phyloP scores from a whole-genome alignment of 2,888 invertebrate species.

The Drosophila lacicola region DNA sequence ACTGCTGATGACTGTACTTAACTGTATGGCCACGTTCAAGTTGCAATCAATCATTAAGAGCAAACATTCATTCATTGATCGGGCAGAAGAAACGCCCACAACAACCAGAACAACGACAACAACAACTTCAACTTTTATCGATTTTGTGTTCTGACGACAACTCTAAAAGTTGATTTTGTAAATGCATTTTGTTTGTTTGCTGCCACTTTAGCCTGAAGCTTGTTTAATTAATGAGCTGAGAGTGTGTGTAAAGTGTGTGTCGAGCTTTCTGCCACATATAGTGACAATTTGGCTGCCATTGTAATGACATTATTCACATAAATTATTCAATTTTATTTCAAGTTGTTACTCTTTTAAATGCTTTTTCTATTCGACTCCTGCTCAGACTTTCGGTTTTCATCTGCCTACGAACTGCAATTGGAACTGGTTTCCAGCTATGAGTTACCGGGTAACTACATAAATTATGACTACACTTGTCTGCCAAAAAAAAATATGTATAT shows the following conservation, averaged over 20 bases:
- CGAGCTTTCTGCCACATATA: background rate
- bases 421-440: constrained; percentile 37
- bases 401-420: background rate
- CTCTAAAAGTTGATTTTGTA: constrained; percentile 64
- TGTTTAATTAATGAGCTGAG: constrained; percentile 67
- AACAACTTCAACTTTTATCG: constrained; percentile 49
- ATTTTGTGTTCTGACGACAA: constrained; percentile 53
- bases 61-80: constrained; percentile 37
- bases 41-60: constrained; percentile 67
- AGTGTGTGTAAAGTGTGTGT: constrained; percentile 19
- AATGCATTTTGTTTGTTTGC: constrained; percentile 77
- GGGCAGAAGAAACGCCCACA: constrained; percentile 39
- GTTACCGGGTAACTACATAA: constrained; percentile 38
- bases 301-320: constrained; percentile 4
- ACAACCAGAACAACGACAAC: constrained; percentile 9
- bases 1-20: constrained; percentile 26
- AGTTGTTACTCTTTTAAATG: background rate
- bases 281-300: constrained; percentile 17
- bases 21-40: constrained; percentile 10
- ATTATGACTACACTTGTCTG: constrained; percentile 57
- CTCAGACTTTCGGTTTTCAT: constrained; percentile 33
- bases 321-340: background rate
- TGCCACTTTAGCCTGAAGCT: constrained; percentile 57
- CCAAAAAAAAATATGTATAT: constrained; percentile 4
- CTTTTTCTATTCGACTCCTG: background rate